Base-by-base conservation (phyloP, 2,888 invertebrate genomes). In the Xanthorhoe spadicearia region DNA sequence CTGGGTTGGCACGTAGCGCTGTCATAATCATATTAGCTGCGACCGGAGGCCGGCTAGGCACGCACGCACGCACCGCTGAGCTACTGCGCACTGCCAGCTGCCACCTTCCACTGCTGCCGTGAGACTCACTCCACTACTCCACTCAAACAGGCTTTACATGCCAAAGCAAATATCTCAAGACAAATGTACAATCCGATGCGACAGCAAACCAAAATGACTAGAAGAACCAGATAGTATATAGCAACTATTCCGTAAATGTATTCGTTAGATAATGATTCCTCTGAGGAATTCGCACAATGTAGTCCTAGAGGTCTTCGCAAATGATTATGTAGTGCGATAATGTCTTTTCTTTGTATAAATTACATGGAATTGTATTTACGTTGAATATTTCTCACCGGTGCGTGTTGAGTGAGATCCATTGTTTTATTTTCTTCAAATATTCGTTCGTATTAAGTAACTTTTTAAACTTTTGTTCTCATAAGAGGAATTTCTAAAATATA, bases 21-120 rank as follows among this genome's bases (percentile, higher is more conserved):
- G 92, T 92, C 93, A 92, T 93, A 93, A 92, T 92, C 91, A 92
- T 92, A 91, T 93, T 92, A 93, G 91, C 88, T 77, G 90, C 83
- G 90, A 86, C 87, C 86, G 83, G 86, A 86, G 87, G 84, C 83
- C 85, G 80, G 81, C 86, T 81, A 83, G 89, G 87, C 88, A 90
- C 87, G 90, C 90, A 90, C 82, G 83, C 80, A 77, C 83, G 83
- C 83, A 83, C 72, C 68, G 64, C 69, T 57, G 61, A 51, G 48
- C 64, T 46, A 51, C 66, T 65, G 53, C 83, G 80, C 80, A 80
- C 77, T 77, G 75, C 77, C 76, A 77, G 79, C 77, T 77, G 75
- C 77, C 76, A 77, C 78, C 77, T 75, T 66, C 60, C 67, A 68
- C 76, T 67, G 61, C 63, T 49, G 56, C 58, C 61, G 64, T 65